phyloP scores from a whole-genome alignment of 2,888 invertebrate genomes.

The Brachycybe producta region DNA sequence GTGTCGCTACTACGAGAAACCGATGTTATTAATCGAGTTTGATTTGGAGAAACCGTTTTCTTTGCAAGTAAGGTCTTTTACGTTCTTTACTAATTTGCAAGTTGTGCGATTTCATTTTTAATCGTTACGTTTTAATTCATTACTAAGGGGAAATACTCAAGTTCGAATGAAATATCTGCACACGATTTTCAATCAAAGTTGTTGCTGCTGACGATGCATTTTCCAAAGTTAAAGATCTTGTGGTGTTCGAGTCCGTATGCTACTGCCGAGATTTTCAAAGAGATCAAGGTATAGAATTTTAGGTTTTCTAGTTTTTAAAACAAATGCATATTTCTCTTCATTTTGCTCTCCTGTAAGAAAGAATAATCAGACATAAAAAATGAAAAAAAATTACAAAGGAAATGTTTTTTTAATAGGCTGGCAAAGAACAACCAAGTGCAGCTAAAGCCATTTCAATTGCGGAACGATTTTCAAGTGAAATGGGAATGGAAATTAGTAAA shows the following conservation, averaged over 20 bases:
- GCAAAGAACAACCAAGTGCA: slow-evolving; percentile 65
- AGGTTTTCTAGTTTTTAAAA: neutral
- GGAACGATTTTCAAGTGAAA: slow-evolving; percentile 40
- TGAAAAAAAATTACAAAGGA: too few species aligned
- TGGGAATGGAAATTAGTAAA: slow-evolving; percentile 26
- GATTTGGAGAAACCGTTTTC: slow-evolving; percentile 85
- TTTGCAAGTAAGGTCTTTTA: slow-evolving; percentile 50
- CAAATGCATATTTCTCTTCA: slow-evolving; percentile 7
- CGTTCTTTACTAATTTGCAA: neutral
- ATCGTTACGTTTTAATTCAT: slow-evolving; percentile 15
- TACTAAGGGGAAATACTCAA: slow-evolving; percentile 56
- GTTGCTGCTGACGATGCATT: slow-evolving; percentile 84
- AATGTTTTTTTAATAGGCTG: slow-evolving; percentile 44
- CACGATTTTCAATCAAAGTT: slow-evolving; percentile 74
- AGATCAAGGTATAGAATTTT: slow-evolving; percentile 62
- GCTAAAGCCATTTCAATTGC: slow-evolving; percentile 58
- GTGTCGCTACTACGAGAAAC: slow-evolving; percentile 73
- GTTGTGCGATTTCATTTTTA: neutral
- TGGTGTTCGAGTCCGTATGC: slow-evolving; percentile 97
- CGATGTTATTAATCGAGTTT: slow-evolving; percentile 88
- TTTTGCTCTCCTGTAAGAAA: too few species aligned
- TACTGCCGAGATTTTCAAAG: slow-evolving; percentile 88
- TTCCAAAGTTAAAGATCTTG: slow-evolving; percentile 78
- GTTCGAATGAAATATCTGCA: slow-evolving; percentile 60
- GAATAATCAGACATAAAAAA: neutral